Conservation (phyloP, 1,140 invertebrate genomes). For the Drosophila sucinea region DNA sequence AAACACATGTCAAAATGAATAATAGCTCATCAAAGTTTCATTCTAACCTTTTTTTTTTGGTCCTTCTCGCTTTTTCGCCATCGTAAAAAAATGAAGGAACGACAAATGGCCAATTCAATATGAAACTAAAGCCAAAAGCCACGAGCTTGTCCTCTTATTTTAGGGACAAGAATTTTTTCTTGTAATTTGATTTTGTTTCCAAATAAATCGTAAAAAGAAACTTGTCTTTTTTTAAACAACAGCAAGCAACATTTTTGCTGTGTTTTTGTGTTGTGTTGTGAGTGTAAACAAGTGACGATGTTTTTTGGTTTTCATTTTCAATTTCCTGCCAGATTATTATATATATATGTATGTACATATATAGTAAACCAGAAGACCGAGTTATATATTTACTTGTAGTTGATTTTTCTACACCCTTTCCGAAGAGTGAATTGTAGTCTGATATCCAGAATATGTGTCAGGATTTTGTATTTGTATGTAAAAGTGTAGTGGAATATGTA, state of each 20-base stretch:
- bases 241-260: background rate
- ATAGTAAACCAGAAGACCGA: background rate
- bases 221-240: constrained; percentile 2
- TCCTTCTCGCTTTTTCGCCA: background rate
- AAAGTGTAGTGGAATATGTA: too few relatives aligned
- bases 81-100: background rate
- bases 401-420: background rate
- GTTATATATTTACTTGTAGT: background rate
- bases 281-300: constrained; percentile 37
- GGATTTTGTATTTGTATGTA: too few relatives aligned
- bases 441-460: too few relatives aligned
- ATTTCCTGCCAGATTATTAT: constrained; percentile 45
- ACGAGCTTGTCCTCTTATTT: background rate
- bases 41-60: constrained; percentile 51
- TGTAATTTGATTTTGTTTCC: constrained; percentile 33
- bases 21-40: constrained; percentile 79
- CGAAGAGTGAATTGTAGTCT: too few relatives aligned
- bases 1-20: constrained; percentile 71
- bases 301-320: constrained; percentile 58
- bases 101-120: background rate
- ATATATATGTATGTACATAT: background rate
- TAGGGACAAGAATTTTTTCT: constrained; percentile 8
- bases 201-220: constrained; percentile 33
- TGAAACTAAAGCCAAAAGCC: constrained; percentile 3
- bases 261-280: background rate